These are phyloP conservation scores for Tympanuchus pallidicinctus DNA, from an alignment of 2,113 vertebrate species.

Conservation along the genomic window DNA sequence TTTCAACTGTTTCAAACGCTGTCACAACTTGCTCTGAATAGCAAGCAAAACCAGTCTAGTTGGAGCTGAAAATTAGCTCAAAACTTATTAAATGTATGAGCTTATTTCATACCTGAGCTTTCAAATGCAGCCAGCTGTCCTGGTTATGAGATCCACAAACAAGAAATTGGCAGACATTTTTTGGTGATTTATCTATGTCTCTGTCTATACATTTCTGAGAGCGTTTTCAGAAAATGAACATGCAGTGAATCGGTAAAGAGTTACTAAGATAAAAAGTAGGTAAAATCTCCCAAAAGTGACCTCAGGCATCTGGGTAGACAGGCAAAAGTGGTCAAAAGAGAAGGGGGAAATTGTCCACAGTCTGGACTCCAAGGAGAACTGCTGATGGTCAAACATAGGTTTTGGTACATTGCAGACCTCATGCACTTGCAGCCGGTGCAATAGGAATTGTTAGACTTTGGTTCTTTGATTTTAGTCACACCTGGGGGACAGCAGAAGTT, in stretches of 20 bases:
- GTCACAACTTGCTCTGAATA: constrained; percentile 51
- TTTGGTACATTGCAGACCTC: constrained; percentile 38
- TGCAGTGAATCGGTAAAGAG: background rate
- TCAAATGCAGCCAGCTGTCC: constrained; percentile 1
- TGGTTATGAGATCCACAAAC: background rate
- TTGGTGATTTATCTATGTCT: background rate
- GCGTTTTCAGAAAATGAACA: background rate
- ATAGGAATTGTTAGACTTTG: background rate
- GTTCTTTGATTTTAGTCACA: constrained; percentile 12
- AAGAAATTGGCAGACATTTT: background rate
- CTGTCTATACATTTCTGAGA: background rate
- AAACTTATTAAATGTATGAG: background rate
- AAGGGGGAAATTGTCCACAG: background rate
- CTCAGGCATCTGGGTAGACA: background rate
- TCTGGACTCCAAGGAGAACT: background rate
- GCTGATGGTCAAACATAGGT: background rate
- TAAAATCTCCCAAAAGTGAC: background rate
- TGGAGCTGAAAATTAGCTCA: background rate
- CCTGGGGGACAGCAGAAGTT: background rate
- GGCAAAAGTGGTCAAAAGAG: background rate
- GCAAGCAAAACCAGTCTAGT: constrained; percentile 47
- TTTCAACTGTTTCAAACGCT: constrained; percentile 21
- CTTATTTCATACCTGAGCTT: background rate
- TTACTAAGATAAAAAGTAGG: background rate
- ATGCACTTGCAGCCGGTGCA: background rate